Percentiles rank a stretch among this genome's conserved stretches.
Conservation (phyloP, 30 jellyfish, hydroid and myxozoan species). For the Aurelia coerulea region DNA sequence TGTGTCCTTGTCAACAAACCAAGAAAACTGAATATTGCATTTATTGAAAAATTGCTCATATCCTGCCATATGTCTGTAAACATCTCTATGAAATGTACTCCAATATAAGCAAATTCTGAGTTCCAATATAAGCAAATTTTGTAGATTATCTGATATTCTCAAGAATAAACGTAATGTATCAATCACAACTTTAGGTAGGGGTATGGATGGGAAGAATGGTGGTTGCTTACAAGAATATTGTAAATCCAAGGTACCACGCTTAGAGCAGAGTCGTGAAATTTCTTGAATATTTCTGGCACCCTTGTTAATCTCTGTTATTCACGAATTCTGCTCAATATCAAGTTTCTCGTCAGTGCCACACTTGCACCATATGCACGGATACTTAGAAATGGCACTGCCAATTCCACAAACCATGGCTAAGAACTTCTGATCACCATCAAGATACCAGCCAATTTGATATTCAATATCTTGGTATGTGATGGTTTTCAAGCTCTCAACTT, state of each 20-base stretch:
- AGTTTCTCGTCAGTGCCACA: not conserved
- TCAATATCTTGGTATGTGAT: not conserved
- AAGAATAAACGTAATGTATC: constrained; percentile 34
- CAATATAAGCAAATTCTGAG: not conserved
- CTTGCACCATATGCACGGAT: constrained; percentile 50
- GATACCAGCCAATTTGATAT: constrained; percentile 14
- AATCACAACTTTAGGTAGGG: constrained; percentile 28
- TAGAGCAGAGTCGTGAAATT: not conserved
- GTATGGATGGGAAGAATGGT: constrained; percentile 29
- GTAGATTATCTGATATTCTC: constrained; percentile 15
- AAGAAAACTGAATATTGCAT: not conserved
- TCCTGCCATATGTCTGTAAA: constrained; percentile 7
- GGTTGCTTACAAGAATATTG: constrained; percentile 8
- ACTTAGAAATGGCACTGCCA: constrained; percentile 21
- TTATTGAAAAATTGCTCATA: constrained; percentile 12
- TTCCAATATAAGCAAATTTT: constrained; percentile 13
- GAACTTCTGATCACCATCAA: constrained; percentile 63
- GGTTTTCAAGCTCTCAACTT: not conserved
- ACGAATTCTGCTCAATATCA: constrained; percentile 28
- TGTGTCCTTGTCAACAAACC: constrained; percentile 15
- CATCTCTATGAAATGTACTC: not conserved
- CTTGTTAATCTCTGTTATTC: not conserved
- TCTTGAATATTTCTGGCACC: constrained; percentile 26
- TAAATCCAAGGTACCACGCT: not conserved
- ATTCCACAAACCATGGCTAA: constrained; percentile 34